These are phyloP conservation scores for Platycercus adscitus DNA, from an alignment of 2,113 vertebrate genomes.

Conservation along the genomic window DNA sequence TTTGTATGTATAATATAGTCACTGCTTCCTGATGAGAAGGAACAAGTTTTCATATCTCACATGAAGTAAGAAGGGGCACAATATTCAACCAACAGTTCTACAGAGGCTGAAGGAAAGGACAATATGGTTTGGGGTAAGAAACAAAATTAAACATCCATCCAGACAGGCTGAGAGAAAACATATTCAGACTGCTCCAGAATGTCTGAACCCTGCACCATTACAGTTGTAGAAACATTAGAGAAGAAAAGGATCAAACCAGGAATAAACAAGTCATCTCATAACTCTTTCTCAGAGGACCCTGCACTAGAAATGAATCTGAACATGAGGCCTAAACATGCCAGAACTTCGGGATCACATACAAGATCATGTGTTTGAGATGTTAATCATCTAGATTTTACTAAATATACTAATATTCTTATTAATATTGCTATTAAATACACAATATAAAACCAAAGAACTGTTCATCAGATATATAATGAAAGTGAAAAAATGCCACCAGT, in stretches of 20 bases:
- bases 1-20: constrained; percentile 34
- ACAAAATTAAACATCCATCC: not conserved
- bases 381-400: not conserved
- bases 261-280: not conserved
- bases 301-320: not conserved
- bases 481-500: not conserved
- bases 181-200: not conserved
- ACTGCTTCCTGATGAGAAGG: constrained; percentile 44
- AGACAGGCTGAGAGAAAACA: not conserved
- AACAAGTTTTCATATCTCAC: constrained; percentile 11
- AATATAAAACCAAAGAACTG: not conserved
- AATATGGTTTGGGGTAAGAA: not conserved
- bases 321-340: not conserved
- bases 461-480: not conserved
- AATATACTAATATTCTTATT: not conserved
- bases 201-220: not conserved
- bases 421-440: not conserved
- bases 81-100: constrained; percentile 41
- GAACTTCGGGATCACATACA: not conserved
- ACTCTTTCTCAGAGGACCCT: not conserved
- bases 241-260: not conserved
- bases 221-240: not conserved
- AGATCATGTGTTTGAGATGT: not conserved
- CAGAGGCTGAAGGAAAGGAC: not conserved
- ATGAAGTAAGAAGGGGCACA: constrained; percentile 17